Base-by-base conservation (phyloP, 1,140 invertebrate genomes). In the Leptinotarsa lineolata region DNA sequence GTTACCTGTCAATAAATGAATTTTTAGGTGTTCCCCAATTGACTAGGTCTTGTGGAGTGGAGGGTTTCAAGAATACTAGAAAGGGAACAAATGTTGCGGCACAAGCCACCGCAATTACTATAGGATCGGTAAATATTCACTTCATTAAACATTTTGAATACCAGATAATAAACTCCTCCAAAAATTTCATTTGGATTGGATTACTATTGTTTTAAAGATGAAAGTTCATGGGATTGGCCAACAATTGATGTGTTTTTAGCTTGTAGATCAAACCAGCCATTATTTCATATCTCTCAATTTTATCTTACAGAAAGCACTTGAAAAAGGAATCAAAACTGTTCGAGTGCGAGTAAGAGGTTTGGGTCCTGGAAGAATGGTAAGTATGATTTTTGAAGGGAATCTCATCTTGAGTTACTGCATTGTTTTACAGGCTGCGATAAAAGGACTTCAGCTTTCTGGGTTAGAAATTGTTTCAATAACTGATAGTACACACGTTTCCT, bases 61-160 rank as follows among this genome's bases (percentile, higher is more conserved):
- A 98, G 85, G 97, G 97, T 24, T 99, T 96, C 82, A 97, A 97
- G 85, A 95, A 97, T 86, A 91, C 95, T 4, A 92, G 92, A 77
- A 98, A 98, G 86, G 96, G 96, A 73, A 98, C 97, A 11, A 98
- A 97, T 84, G 92, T 98, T 80, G 97, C 97, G 61, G 97, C 95
- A 16, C 97, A 99, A 86, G 93, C 96, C 46, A 95, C 96, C 68
- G 96, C 93, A 20, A 89, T 96, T 46, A 90, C 87, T 74, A 85
- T 96, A 80, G 91, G 91, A 68, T 86, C 82, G 59, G 94, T 93
- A 85, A 88, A 87, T 86, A 72, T 75, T 61, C 16, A 54, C 8
- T 39, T 39, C 0, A 39, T 39, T 70, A 45, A 16, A 30, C 8
- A 30, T 6, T 30, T 30, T 30, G 2, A 30, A 39, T 11, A 39